These are phyloP conservation scores for Steatocranus sp. DNA, from an alignment of 2,797 vertebrate genomes.

Conservation along the genomic window DNA sequence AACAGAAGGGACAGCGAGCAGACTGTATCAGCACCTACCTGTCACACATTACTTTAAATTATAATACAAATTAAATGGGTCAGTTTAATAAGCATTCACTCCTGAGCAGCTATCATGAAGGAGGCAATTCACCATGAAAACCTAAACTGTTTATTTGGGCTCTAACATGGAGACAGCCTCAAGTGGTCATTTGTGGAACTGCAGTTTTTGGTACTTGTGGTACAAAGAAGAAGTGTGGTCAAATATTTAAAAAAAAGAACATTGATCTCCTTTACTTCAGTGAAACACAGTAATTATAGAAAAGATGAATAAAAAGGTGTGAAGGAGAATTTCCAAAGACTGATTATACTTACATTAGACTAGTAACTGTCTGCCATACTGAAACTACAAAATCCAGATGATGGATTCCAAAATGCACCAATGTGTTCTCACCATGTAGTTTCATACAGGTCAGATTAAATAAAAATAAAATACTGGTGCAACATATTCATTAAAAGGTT, in stretches of 20 bases:
- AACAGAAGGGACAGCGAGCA: neutral
- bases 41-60: neutral
- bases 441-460: neutral
- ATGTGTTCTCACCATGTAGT: neutral
- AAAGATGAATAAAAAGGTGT: neutral
- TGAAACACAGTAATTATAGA: neutral
- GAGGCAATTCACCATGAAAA: neutral
- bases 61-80: neutral
- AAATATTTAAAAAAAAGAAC: neutral
- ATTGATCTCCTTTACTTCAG: neutral
- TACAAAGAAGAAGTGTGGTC: neutral
- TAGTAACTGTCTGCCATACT: neutral
- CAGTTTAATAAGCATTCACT: neutral
- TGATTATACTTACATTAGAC: neutral
- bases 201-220: neutral
- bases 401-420: neutral
- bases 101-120: neutral
- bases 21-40: neutral
- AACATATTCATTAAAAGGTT: neutral
- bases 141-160: neutral
- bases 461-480: neutral
- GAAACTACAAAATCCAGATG: neutral
- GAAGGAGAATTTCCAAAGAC: neutral
- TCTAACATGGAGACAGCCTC: neutral
- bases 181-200: neutral